A percentile compares a stretch with the other conserved stretches of the same genome.
These are phyloP conservation scores for Diplazon laetatorius DNA, from an alignment of 2,888 invertebrate genomes.

Conservation along the genomic window DNA sequence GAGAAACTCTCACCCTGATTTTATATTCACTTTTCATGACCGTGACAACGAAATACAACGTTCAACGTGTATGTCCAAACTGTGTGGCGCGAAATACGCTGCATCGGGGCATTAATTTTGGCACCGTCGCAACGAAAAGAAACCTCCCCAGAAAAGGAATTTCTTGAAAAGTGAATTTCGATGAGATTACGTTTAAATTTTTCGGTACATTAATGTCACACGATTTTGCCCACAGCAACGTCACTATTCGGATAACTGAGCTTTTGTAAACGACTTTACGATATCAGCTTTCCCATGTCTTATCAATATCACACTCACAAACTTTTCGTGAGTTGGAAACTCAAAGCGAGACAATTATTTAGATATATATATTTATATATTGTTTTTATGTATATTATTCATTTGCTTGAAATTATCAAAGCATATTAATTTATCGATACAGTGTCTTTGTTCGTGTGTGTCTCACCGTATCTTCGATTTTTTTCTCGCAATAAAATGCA, in stretches of 20 bases:
- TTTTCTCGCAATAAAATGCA: too few relatives aligned
- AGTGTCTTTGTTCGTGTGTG: neutral
- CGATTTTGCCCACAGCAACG: too few relatives aligned
- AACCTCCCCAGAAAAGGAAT: neutral
- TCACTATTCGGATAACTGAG: too few relatives aligned
- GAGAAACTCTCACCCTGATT: neutral
- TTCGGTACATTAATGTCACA: neutral
- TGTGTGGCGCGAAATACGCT: slow-evolving; percentile 34
- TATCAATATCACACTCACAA: too few relatives aligned
- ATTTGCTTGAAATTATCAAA: too few relatives aligned
- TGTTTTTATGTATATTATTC: too few relatives aligned
- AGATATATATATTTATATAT: too few relatives aligned
- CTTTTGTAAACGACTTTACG: too few relatives aligned
- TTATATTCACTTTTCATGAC: slow-evolving; percentile 59
- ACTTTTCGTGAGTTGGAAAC: too few relatives aligned
- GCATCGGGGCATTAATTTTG: slow-evolving; percentile 25
- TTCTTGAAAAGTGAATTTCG: slow-evolving; percentile 9
- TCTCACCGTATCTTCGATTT: neutral
- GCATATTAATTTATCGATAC: too few relatives aligned
- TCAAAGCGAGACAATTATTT: too few relatives aligned
- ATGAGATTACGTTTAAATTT: slow-evolving; percentile 15
- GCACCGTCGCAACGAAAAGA: slow-evolving; percentile 10
- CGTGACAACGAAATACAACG: slow-evolving; percentile 54
- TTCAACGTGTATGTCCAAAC: slow-evolving; percentile 42
- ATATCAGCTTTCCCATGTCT: too few relatives aligned